Evolutionary conservation across 2,888 invertebrate species (phyloP), one percentile per base, ranked within the genome.

Genomic region (Malthinus seriepunctatus): DNA sequence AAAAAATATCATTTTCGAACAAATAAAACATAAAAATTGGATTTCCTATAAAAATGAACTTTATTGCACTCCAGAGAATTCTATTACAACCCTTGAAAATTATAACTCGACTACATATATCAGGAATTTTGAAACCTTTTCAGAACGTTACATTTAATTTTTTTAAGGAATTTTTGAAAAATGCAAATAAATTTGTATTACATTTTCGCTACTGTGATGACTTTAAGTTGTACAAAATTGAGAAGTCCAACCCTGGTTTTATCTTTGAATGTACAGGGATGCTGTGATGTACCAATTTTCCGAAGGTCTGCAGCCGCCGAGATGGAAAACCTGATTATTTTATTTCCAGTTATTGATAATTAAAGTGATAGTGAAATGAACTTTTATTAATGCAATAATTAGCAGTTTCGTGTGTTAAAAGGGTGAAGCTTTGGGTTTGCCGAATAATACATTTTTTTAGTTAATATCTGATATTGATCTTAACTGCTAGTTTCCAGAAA

Each of bases 271-370:
- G 69, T 69, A 69, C 69, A 60, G 63, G 66, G 72, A 73, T 66
- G 69, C 73, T 73, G 74, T 64, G 68, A 70, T 71, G 72, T 72
- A 73, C 72, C 75, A 72, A 69, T 71, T 69, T 69, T 69, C 67
- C 68, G 68, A 70, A 69, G 70, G 67, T 71, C 68, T 66, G 64
- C 60, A 66, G 69, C 73, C 75, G 74, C 74, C 74, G 74, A 74
- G 74, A 75, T 75, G 75, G 75, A 71, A 67, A 70, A 67, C 68
- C 67, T 67, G 63, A 70, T 69, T 65, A 62, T 71, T 70, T 70
- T 70, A 69, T 70, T 71, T 68, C 56, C 62, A 63, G 56, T 59
- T 60, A 45, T 47, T 59, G 63, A 61, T 57, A 65, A 65, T 58
- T 64, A 63, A 56, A 48, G 56, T 66, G 61, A 58, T 58, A 68